phyloP scores from a whole-genome alignment of 2,797 vertebrate species.

The Peromyscus nudipes region DNA sequence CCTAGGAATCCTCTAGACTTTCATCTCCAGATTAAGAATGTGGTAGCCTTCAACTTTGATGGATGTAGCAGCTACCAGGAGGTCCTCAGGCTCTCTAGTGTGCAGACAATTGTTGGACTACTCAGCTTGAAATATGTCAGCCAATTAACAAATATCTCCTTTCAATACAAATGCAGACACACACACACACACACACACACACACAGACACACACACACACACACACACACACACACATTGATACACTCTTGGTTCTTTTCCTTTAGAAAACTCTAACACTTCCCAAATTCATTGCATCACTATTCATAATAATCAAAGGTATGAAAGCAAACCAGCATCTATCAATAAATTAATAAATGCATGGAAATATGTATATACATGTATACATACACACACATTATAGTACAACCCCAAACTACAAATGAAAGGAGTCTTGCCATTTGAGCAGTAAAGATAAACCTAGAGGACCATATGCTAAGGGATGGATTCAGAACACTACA shows the following conservation, averaged over 20 bases:
- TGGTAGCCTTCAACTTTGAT: no score
- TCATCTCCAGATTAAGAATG: neutral
- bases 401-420: neutral
- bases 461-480: neutral
- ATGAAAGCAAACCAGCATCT: neutral
- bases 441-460: neutral
- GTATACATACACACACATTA: neutral
- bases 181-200: neutral
- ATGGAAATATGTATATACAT: neutral
- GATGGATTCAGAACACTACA: neutral
- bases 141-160: neutral
- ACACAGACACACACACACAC: neutral
- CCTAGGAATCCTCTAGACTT: neutral
- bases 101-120: neutral
- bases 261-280: neutral
- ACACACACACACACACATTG: neutral
- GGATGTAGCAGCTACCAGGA: neutral
- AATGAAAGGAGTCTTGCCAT: neutral
- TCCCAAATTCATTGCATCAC: neutral
- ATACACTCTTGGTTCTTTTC: neutral
- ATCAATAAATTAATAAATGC: neutral
- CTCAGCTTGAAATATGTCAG: neutral
- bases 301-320: neutral
- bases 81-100: neutral
- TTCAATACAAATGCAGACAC: neutral